phyloP scores from a whole-genome alignment of 1,140 invertebrate genomes.

The Drosophila rhopaloa region DNA sequence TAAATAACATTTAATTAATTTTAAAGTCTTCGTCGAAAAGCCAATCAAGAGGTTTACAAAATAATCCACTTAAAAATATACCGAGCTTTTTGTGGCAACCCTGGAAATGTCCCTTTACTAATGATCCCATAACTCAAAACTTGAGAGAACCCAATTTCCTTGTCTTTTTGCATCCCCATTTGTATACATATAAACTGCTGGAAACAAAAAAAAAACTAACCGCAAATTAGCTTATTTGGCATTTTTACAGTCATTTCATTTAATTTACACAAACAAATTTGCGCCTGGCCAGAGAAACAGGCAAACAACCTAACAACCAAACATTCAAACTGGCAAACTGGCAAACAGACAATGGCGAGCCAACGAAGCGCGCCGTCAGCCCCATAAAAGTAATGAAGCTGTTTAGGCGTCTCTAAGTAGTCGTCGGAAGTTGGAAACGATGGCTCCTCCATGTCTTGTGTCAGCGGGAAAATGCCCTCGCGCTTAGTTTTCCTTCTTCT shows the following conservation, averaged over 20 bases:
- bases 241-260: constrained; percentile 83
- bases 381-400: constrained; percentile 83
- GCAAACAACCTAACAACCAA: constrained; percentile 19
- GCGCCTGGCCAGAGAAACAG: constrained; percentile 67
- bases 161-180: constrained; percentile 18
- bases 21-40: not conserved
- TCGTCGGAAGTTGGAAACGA: constrained; percentile 74
- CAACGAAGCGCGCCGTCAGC: constrained; percentile 72
- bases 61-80: not conserved
- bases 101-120: not conserved
- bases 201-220: constrained; percentile 61
- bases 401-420: constrained; percentile 83
- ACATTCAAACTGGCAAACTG: constrained; percentile 21
- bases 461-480: constrained; percentile 71
- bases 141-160: not conserved
- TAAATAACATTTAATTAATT: not conserved
- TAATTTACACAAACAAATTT: constrained; percentile 84
- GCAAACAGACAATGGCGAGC: constrained; percentile 72
- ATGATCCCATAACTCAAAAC: constrained; percentile 42
- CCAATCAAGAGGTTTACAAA: not conserved
- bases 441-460: constrained; percentile 62
- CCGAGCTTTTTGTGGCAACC: not conserved
- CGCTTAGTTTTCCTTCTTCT: constrained; percentile 20
- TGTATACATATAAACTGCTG: constrained; percentile 7
- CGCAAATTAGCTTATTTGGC: constrained; percentile 83